Conservation (phyloP, 2,797 vertebrate species). For the Peromyscus attwateri region DNA sequence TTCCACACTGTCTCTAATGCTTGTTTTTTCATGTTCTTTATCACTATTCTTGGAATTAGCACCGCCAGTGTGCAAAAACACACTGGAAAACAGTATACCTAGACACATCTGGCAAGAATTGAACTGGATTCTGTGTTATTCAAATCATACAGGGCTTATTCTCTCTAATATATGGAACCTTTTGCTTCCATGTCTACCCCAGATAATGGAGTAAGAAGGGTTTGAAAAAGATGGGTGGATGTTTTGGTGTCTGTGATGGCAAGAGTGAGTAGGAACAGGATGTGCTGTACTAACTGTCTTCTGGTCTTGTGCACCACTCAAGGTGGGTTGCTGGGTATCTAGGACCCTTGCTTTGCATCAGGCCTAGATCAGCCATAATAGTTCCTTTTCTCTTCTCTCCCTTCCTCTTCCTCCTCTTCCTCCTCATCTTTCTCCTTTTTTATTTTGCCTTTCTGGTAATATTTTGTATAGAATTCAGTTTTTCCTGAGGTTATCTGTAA, state of each 20-base stretch:
- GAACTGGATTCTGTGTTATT: not conserved
- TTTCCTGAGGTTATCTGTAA: not conserved
- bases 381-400: not conserved
- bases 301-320: not conserved
- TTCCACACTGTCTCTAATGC: not conserved
- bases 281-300: not conserved
- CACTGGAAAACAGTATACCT: not conserved
- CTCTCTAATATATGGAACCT: not conserved
- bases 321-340: not conserved
- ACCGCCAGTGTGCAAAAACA: not conserved
- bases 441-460: constrained; percentile 7
- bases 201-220: not conserved
- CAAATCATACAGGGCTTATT: not conserved
- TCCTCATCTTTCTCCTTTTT: not conserved
- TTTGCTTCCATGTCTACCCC: not conserved
- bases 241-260: not conserved
- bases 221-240: not conserved
- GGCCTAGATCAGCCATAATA: not conserved
- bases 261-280: not conserved
- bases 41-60: not conserved
- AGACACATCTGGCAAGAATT: not conserved
- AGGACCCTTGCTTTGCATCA: not conserved
- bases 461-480: not conserved
- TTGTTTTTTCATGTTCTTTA: constrained; percentile 28
- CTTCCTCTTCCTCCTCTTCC: not conserved